A percentile compares a stretch with the other conserved stretches of the same genome.
Conservation (phyloP, 2,888 invertebrate species). For the Caenorhabditis drosophilae region DNA sequence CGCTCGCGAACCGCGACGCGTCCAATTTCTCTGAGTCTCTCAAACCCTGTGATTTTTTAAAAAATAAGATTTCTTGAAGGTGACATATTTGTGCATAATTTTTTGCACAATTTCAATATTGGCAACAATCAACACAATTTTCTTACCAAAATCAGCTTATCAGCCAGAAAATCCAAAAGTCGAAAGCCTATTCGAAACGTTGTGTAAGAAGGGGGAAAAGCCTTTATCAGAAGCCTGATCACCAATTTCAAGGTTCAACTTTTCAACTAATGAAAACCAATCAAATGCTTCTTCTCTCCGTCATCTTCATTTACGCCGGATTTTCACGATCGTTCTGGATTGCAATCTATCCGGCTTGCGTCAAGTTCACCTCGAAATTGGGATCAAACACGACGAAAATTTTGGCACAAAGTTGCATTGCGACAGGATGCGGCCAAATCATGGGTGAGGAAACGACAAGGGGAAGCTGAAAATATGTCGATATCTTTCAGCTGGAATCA, state of each 20-base stretch:
- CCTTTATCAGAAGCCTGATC: neutral
- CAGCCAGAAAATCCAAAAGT: slow-evolving; percentile 15
- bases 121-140: slow-evolving; percentile 15
- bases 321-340: slow-evolving; percentile 37
- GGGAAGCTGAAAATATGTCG: too few species aligned
- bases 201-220: slow-evolving; percentile 9
- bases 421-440: slow-evolving; percentile 35
- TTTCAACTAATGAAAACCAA: slow-evolving; percentile 18
- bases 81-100: slow-evolving; percentile 13
- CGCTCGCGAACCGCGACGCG: too few species aligned
- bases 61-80: slow-evolving; percentile 8
- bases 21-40: too few species aligned
- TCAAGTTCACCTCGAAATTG: slow-evolving; percentile 28
- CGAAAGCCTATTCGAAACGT: slow-evolving; percentile 10
- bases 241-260: slow-evolving; percentile 11
- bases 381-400: slow-evolving; percentile 29
- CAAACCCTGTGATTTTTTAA: too few species aligned
- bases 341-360: slow-evolving; percentile 33
- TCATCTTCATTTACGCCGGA: slow-evolving; percentile 32
- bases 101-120: slow-evolving; percentile 15
- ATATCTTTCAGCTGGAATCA: slow-evolving; percentile 14
- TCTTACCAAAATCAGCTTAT: slow-evolving; percentile 16
- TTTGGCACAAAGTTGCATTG: slow-evolving; percentile 21
- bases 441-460: too few species aligned
- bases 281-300: slow-evolving; percentile 21